These are phyloP conservation scores for Parotocinclus haroldoi DNA, from an alignment of 2,797 vertebrate genomes.

Conservation along the genomic window DNA sequence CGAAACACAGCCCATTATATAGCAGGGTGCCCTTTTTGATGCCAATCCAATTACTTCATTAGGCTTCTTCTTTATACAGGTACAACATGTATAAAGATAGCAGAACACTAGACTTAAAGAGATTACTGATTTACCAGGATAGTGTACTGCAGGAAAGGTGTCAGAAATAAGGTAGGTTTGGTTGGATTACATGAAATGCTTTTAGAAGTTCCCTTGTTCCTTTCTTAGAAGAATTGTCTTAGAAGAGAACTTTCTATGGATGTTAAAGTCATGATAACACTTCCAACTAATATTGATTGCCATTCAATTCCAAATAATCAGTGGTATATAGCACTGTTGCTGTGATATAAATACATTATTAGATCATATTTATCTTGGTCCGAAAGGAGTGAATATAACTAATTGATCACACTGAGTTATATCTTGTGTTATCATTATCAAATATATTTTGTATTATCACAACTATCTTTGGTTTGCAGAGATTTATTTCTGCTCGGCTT, in stretches of 20 bases:
- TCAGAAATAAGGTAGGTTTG: slow-evolving; percentile 9
- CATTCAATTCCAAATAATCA: too few relatives aligned
- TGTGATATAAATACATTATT: too few relatives aligned
- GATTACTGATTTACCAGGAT: slow-evolving; percentile 16
- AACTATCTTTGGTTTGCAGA: too few relatives aligned
- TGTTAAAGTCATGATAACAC: too few relatives aligned
- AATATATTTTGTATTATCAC: too few relatives aligned
- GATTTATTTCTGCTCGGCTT: too few relatives aligned
- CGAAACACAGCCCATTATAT: slow-evolving; percentile 11
- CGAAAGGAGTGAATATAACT: too few relatives aligned
- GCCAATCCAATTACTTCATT: slow-evolving; percentile 46
- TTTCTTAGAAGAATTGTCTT: slow-evolving; percentile 2
- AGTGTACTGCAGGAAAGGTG: not conserved
- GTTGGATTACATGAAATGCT: slow-evolving; percentile 16
- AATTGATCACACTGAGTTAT: too few relatives aligned
- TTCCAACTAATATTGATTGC: too few relatives aligned
- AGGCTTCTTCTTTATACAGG: slow-evolving; percentile 31
- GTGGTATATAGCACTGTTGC: too few relatives aligned
- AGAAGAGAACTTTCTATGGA: not conserved
- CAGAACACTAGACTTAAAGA: slow-evolving; percentile 1
- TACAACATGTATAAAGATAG: slow-evolving; percentile 37
- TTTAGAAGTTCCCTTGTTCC: slow-evolving; percentile 20
- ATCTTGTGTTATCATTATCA: too few relatives aligned
- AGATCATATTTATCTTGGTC: too few relatives aligned
- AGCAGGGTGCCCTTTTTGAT: slow-evolving; percentile 15